Conservation (phyloP, 1,140 invertebrate genomes). For the Hermatobates lingyangjiaoensis region DNA sequence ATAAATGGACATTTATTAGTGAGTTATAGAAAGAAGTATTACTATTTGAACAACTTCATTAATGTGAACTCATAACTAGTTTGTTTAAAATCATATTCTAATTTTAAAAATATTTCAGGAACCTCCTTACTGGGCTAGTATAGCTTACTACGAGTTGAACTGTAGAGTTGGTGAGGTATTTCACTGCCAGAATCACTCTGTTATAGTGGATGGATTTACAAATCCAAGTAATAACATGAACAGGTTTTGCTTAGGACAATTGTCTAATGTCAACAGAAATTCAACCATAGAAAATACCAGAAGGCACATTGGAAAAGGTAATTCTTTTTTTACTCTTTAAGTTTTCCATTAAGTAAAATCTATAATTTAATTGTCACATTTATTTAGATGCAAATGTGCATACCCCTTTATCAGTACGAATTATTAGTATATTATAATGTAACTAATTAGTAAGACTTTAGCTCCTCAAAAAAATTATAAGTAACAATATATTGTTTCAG, state of each 20-base stretch:
- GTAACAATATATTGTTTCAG: too few relatives aligned
- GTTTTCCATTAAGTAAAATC: too few relatives aligned
- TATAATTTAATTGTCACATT: too few relatives aligned
- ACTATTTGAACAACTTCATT: not conserved
- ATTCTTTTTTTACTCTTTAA: too few relatives aligned
- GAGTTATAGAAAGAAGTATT: not conserved
- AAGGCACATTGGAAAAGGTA: conserved; percentile 84
- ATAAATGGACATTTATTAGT: not conserved
- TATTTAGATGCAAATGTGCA: too few relatives aligned
- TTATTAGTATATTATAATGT: too few relatives aligned
- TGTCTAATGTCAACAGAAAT: conserved; percentile 94
- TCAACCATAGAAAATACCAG: conserved; percentile 96
- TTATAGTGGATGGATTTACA: conserved; percentile 92
- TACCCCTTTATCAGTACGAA: too few relatives aligned
- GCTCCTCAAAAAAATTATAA: too few relatives aligned
- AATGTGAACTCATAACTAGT: not conserved
- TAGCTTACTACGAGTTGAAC: conserved; percentile 92
- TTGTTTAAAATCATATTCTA: too few relatives aligned
- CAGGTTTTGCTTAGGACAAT: conserved; percentile 82
- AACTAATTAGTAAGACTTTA: too few relatives aligned
- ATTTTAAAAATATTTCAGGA: conserved; percentile 34
- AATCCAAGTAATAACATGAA: conserved; percentile 77
- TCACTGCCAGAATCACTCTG: conserved; percentile 75
- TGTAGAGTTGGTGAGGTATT: conserved; percentile 88
- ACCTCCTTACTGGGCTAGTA: conserved; percentile 83